phyloP scores from a whole-genome alignment of 1,140 invertebrate species.

The Drosophila novamexicana region DNA sequence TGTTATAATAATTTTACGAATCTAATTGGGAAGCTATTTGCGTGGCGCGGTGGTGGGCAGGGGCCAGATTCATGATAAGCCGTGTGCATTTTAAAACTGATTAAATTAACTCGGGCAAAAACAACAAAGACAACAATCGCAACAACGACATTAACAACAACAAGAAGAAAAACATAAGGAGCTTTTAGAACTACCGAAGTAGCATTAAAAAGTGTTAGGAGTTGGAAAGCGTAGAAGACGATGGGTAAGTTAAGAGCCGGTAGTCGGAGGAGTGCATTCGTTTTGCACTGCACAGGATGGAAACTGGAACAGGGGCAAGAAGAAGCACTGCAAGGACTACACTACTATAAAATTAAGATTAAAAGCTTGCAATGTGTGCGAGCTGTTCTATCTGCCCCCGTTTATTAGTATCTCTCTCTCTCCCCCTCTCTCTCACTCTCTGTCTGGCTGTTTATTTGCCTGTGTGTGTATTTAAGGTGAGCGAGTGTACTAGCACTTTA shows the following conservation, averaged over 20 bases:
- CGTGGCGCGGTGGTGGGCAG: neutral
- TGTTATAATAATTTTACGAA: slow-evolving; percentile 37
- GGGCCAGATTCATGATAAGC: slow-evolving; percentile 30
- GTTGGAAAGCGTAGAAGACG: neutral
- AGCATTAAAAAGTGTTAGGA: slow-evolving; percentile 60
- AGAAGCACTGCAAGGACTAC: neutral
- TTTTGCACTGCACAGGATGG: neutral
- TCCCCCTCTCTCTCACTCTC: neutral
- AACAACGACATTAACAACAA: slow-evolving; percentile 22
- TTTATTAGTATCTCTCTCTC: neutral
- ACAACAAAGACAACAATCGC: neutral
- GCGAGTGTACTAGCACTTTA: slow-evolving; percentile 43
- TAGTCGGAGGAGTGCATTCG: slow-evolving; percentile 28
- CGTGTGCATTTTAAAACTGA: slow-evolving; percentile 64
- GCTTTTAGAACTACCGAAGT: slow-evolving; percentile 41
- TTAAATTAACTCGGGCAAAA: slow-evolving; percentile 60
- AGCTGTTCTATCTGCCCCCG: slow-evolving; percentile 4
- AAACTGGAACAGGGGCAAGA: neutral
- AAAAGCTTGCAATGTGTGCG: slow-evolving; percentile 63
- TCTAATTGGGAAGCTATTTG: slow-evolving; percentile 50
- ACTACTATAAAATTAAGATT: slow-evolving; percentile 80
- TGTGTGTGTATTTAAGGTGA: slow-evolving; percentile 64
- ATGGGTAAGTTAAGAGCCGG: slow-evolving; percentile 34
- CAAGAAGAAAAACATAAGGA: slow-evolving; percentile 38
- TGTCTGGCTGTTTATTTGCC: slow-evolving; percentile 10